phyloP scores from a whole-genome alignment of 2,113 vertebrate genomes.

The Laticauda laticaudata region DNA sequence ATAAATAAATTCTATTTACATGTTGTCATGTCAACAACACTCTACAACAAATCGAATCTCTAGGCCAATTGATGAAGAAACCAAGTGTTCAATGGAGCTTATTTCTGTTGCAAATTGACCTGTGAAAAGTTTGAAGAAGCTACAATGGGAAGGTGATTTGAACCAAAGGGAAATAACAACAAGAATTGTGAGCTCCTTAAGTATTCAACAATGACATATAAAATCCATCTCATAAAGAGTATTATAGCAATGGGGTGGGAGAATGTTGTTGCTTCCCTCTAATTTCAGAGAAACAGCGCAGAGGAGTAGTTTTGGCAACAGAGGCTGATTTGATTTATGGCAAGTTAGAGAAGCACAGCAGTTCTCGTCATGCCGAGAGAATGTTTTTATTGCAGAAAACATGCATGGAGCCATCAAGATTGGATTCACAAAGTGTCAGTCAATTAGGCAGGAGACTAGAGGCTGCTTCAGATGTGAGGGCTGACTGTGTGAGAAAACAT shows the following conservation, averaged over 20 bases:
- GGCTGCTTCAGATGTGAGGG: constrained; percentile 8
- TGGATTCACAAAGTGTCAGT: constrained; percentile 20
- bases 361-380: not conserved
- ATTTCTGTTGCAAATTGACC: not conserved
- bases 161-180: not conserved
- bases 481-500: constrained; percentile 22
- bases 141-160: not conserved
- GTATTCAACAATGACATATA: not conserved
- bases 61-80: not conserved
- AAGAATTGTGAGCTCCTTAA: not conserved
- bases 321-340: not conserved
- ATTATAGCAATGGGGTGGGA: not conserved
- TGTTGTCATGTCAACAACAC: not conserved
- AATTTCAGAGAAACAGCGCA: not conserved
- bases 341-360: not conserved
- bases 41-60: not conserved
- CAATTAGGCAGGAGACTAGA: constrained; percentile 11
- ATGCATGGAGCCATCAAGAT: not conserved
- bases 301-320: not conserved
- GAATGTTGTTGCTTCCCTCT: not conserved
- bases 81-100: not conserved
- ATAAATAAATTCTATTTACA: not conserved
- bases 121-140: not conserved
- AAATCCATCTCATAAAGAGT: not conserved
- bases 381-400: constrained; percentile 10